A percentile compares a stretch with the other conserved stretches of the same genome.
These are phyloP conservation scores for Deroptyus accipitrinus DNA, from an alignment of 2,113 vertebrate genomes.

Conservation along the genomic window DNA sequence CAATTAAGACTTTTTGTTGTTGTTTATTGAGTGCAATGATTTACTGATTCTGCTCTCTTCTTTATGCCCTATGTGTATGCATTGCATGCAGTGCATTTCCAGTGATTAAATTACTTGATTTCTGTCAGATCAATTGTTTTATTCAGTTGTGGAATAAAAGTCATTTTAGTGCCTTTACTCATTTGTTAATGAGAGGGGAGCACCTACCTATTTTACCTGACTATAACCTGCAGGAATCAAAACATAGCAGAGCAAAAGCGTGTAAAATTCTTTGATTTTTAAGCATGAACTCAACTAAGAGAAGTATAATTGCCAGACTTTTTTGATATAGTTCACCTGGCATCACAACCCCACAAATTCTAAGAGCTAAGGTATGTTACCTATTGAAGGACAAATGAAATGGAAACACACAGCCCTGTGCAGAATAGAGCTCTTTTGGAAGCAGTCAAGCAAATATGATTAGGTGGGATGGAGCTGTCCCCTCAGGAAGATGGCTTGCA, in stretches of 20 bases:
- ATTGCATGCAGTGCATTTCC: background rate
- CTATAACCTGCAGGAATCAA: background rate
- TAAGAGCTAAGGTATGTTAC: background rate
- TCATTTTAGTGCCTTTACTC: conserved; percentile 20
- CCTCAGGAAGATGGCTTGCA: background rate
- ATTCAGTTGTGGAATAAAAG: background rate
- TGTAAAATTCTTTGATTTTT: background rate
- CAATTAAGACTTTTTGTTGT: background rate
- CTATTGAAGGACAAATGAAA: background rate
- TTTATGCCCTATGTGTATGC: background rate
- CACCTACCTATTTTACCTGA: background rate
- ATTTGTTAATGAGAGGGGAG: conserved; percentile 50
- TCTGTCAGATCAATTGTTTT: conserved; percentile 24
- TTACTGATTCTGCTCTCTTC: background rate
- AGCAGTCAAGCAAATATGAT: background rate
- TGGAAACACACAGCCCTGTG: background rate
- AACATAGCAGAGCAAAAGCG: background rate
- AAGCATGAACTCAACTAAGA: background rate
- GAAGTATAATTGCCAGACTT: background rate
- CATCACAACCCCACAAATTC: background rate
- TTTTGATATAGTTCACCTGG: background rate
- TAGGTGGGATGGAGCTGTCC: background rate
- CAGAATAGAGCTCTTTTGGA: background rate
- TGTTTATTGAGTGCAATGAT: conserved; percentile 8
- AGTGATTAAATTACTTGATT: conserved; percentile 44